Evolutionary conservation across 2,888 invertebrate species (phyloP), one percentile per base, ranked within the genome.

Genomic region (Cosmia trapezina): DNA sequence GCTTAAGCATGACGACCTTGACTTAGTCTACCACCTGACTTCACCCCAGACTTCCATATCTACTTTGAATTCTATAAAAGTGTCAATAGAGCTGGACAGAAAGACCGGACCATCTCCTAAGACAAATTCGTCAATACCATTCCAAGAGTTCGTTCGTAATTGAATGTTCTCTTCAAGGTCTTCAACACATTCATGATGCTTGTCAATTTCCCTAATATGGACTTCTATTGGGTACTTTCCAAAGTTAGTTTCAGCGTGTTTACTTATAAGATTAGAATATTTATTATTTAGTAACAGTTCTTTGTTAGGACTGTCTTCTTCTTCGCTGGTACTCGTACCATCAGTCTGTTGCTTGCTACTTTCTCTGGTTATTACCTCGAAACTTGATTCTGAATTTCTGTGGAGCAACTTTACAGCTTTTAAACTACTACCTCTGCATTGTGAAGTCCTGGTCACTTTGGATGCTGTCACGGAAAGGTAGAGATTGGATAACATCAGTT

Each of bases 1-100:
- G 57, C 47, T 66, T 61, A 59, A 17, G 60, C 69, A 61, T 60
- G 47, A 60, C 70, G 73, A 73, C 85, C 83, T 83, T 85, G 79
- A 47, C 45, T 43, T 47, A 73, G 37, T 67, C 11, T 56, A 51
- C 51, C 53, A 70, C 57, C 49, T 60, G 62, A 65, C 70, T 12
- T 37, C 19, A 53, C 12, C 49, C n/a, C 22, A 33, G 33, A 61
- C 60, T 33, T 78, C 45, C 4, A 43, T 37, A 45, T 9, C 22
- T 54, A 60, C 22, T 59, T 59, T 0, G 6, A 45, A n/a, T 12
- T 6, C 12, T 14, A 33, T 74, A 11, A 7, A 11, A 17, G 12
- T 56, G 17, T 47, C 11, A 9, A 12, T n/a, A n/a, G 4, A 41
- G 8, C n/a, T 28, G 9, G 17, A 7, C 7, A 28, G 5, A 22